Percentiles rank a stretch among this genome's conserved stretches.
phyloP scores from a whole-genome alignment of 2,888 invertebrate species.

The Sabatieria punctata region DNA sequence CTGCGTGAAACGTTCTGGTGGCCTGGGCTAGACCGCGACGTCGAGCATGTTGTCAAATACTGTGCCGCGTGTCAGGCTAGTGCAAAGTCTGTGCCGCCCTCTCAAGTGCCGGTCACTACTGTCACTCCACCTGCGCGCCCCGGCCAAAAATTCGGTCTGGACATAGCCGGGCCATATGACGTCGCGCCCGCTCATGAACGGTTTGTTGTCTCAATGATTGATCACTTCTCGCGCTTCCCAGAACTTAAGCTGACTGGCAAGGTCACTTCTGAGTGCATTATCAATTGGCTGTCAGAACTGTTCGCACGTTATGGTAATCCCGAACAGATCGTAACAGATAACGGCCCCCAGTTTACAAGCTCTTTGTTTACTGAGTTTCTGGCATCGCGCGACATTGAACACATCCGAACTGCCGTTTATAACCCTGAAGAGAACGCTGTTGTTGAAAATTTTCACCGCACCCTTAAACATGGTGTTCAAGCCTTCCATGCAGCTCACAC shows the following conservation, averaged over 20 bases:
- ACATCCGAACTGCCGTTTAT: not conserved
- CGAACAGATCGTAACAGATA: not conserved
- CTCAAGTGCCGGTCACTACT: no score
- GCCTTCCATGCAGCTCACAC: no score
- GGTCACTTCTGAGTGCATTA: not conserved
- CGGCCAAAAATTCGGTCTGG: no score
- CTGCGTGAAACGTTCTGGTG: not conserved
- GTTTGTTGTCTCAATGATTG: not conserved
- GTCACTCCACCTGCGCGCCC: no score
- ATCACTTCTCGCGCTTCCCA: not conserved
- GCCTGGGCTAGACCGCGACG: not conserved
- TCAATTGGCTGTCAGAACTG: not conserved
- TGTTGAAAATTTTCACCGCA: not conserved
- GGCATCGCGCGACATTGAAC: not conserved
- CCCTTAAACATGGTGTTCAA: not conserved
- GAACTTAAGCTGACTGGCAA: not conserved
- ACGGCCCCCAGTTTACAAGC: conserved; percentile 1
- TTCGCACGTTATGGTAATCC: not conserved
- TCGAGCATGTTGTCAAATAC: not conserved
- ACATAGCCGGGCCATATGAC: no score
- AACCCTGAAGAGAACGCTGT: not conserved
- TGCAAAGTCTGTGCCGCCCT: no score
- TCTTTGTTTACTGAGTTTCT: not conserved
- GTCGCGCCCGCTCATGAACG: not conserved
- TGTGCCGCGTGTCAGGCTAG: not conserved